phyloP scores from a whole-genome alignment of 2,113 vertebrate genomes.

The Hemiprocne comata region DNA sequence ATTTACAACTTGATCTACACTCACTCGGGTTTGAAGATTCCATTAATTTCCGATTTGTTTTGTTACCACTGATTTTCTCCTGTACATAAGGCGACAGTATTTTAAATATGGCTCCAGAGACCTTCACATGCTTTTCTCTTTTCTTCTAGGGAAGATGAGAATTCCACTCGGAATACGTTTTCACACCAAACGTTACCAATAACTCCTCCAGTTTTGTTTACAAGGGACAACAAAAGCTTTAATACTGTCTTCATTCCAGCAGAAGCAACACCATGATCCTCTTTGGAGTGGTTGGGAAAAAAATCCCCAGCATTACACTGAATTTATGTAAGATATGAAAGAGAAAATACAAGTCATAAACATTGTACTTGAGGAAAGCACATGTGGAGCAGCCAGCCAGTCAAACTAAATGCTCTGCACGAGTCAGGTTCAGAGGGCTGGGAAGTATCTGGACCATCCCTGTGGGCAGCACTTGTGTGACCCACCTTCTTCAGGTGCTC shows the following conservation, averaged over 20 bases:
- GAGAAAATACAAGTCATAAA: slow-evolving; percentile 48
- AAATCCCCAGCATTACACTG: neutral
- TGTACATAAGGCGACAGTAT: neutral
- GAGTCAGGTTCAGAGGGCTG: neutral
- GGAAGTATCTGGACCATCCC: neutral
- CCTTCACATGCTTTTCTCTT: neutral
- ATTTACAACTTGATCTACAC: slow-evolving; percentile 9
- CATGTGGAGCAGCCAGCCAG: neutral
- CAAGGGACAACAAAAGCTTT: neutral
- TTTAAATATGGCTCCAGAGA: neutral
- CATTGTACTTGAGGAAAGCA: neutral
- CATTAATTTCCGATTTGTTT: slow-evolving; percentile 14
- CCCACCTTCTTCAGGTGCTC: neutral
- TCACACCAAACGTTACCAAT: neutral
- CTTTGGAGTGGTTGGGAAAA: neutral
- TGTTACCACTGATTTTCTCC: neutral
- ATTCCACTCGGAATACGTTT: neutral
- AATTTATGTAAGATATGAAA: slow-evolving; percentile 39
- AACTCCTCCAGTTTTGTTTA: neutral
- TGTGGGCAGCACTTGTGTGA: neutral
- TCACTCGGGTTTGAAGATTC: neutral
- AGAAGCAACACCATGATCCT: neutral
- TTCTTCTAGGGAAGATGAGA: neutral
- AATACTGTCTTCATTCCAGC: neutral
- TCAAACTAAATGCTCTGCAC: neutral